Evolutionary conservation across 2,888 invertebrate species (phyloP).

Genomic region (Erebia ligea): DNA sequence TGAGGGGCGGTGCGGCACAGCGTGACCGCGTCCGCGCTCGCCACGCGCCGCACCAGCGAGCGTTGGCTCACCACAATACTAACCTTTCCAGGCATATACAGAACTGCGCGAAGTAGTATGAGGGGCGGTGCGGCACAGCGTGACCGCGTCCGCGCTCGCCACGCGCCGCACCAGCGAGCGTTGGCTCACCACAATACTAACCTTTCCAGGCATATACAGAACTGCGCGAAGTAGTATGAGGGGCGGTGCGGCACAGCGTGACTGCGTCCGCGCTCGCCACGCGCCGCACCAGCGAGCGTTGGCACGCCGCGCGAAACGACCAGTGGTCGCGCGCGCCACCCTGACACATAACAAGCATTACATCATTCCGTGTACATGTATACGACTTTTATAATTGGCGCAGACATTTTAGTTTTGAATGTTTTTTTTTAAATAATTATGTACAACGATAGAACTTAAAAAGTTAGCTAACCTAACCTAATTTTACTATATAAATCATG

Average conservation of each 20-base stretch:
- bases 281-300: slow-evolving; percentile 74
- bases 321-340: slow-evolving; percentile 81
- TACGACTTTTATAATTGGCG: neutral
- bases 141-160: slow-evolving; percentile 80
- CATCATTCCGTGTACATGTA: neutral
- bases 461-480: too few species aligned
- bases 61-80: slow-evolving; percentile 64
- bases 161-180: slow-evolving; percentile 76
- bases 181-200: slow-evolving; percentile 64
- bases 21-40: slow-evolving; percentile 80
- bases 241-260: slow-evolving; percentile 78
- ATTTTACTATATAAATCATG: too few species aligned
- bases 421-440: too few species aligned
- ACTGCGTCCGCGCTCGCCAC: slow-evolving; percentile 81
- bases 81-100: too few species aligned
- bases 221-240: slow-evolving; percentile 87
- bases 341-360: slow-evolving; percentile 46
- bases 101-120: slow-evolving; percentile 85
- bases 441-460: too few species aligned
- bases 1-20: slow-evolving; percentile 79
- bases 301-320: slow-evolving; percentile 82
- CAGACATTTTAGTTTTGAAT: too few species aligned
- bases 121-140: slow-evolving; percentile 78
- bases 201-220: slow-evolving; percentile 86
- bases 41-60: slow-evolving; percentile 75